These are phyloP conservation scores for Galerucella nymphaeae DNA, from an alignment of 2,888 invertebrate species.

Conservation along the genomic window DNA sequence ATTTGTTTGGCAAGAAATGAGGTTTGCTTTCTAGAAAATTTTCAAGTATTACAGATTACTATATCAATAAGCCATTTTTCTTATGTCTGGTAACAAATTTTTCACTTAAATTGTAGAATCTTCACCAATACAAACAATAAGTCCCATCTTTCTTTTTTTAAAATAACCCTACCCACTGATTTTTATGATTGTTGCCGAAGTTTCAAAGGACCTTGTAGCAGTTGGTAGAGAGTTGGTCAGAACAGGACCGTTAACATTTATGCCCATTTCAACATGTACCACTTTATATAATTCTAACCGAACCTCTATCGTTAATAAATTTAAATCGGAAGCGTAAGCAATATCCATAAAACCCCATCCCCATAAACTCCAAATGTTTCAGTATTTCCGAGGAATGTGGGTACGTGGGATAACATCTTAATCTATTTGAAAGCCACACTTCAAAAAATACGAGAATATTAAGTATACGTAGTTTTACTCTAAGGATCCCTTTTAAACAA, in stretches of 20 bases:
- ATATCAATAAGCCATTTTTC: no score
- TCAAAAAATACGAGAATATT: slow-evolving; percentile 23
- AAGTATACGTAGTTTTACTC: background rate
- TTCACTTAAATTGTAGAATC: no score
- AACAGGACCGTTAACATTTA: slow-evolving; percentile 18
- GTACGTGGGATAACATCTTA: slow-evolving; percentile 34
- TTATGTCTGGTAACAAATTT: no score
- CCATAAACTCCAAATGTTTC: slow-evolving; percentile 29
- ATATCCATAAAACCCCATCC: slow-evolving; percentile 19
- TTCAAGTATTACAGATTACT: background rate
- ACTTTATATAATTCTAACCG: slow-evolving; percentile 21
- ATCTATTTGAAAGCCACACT: slow-evolving; percentile 27
- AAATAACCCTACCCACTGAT: background rate
- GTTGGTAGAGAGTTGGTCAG: background rate
- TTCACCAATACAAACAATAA: no score
- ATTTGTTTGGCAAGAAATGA: background rate
- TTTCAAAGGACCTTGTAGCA: slow-evolving; percentile 2
- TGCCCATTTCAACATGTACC: slow-evolving; percentile 19
- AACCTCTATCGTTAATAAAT: slow-evolving; percentile 32
- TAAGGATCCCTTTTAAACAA: background rate
- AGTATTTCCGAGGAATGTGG: slow-evolving; percentile 26
- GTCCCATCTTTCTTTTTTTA: no score
- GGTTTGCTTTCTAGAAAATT: background rate
- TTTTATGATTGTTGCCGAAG: background rate
- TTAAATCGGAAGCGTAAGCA: slow-evolving; percentile 31